Evolutionary conservation across 1,140 invertebrate genomes (phyloP).

Genomic region (Aphelenchoides avenae): DNA sequence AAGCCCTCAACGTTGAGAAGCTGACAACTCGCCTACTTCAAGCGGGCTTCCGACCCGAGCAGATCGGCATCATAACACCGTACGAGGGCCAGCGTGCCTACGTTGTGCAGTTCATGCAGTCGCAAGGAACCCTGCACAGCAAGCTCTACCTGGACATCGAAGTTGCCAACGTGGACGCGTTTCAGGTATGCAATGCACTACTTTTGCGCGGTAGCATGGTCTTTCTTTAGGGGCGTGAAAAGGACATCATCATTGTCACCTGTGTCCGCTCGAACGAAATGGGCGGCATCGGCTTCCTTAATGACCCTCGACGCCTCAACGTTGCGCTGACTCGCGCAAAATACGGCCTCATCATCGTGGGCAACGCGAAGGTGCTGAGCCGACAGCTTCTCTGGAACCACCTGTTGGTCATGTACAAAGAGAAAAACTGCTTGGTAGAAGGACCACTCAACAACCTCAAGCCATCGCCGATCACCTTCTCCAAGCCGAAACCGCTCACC

Average conservation of each 20-base stretch:
- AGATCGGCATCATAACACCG: slow-evolving; percentile 98
- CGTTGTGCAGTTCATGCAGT: slow-evolving; percentile 96
- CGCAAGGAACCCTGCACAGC: slow-evolving; percentile 89
- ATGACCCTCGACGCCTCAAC: slow-evolving; percentile 92
- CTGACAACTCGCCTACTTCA: slow-evolving; percentile 86
- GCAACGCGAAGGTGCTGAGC: slow-evolving; percentile 95
- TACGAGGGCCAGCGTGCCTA: slow-evolving; percentile 97
- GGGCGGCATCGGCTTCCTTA: slow-evolving; percentile 87
- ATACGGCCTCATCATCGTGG: slow-evolving; percentile 93
- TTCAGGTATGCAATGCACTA: slow-evolving; percentile 63
- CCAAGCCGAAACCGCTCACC: slow-evolving; percentile 89
- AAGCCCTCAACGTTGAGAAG: slow-evolving; percentile 97
- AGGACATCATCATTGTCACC: slow-evolving; percentile 89
- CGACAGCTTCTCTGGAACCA: slow-evolving; percentile 96
- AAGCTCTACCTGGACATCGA: slow-evolving; percentile 98
- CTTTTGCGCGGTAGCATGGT: slow-evolving; percentile 15
- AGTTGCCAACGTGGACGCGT: slow-evolving; percentile 97
- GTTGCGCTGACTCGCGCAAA: slow-evolving; percentile 94
- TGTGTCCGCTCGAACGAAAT: slow-evolving; percentile 85
- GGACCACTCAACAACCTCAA: slow-evolving; percentile 95
- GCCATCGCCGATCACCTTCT: slow-evolving; percentile 91
- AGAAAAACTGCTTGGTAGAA: slow-evolving; percentile 93
- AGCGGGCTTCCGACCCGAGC: slow-evolving; percentile 89
- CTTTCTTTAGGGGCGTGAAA: slow-evolving; percentile 74
- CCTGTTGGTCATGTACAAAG: slow-evolving; percentile 92